Evolutionary conservation across 2,797 vertebrate species (phyloP).

Genomic region (Gorsachius magnificus): DNA sequence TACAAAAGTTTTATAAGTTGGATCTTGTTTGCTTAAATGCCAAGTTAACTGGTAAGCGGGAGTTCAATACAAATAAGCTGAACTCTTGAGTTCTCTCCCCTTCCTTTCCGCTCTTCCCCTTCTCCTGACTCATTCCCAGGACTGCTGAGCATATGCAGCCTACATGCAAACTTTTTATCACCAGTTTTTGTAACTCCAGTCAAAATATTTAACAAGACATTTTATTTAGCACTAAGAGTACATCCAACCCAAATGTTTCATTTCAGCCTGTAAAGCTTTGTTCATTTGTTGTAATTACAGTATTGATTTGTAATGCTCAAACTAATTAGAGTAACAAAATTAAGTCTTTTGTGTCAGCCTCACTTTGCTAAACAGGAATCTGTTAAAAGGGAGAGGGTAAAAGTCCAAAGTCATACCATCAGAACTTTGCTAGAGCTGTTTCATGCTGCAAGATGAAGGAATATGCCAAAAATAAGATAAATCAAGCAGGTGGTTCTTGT

Average conservation of each 20-base stretch:
- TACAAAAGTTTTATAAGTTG: neutral
- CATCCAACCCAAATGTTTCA: neutral
- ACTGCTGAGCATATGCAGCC: neutral
- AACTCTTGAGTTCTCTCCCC: neutral
- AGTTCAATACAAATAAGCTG: neutral
- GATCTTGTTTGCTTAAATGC: neutral
- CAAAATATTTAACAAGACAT: slow-evolving; percentile 11
- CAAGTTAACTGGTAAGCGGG: neutral
- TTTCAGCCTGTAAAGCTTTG: neutral
- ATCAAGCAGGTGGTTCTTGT: neutral
- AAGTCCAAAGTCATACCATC: neutral
- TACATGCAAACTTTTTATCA: neutral
- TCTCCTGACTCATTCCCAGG: neutral
- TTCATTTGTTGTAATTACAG: neutral
- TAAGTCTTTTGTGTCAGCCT: neutral
- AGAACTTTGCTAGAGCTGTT: neutral
- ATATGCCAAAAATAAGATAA: neutral
- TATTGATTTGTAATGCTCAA: neutral
- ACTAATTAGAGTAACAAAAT: neutral
- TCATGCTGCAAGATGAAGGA: neutral
- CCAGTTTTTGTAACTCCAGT: neutral
- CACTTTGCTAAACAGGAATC: neutral
- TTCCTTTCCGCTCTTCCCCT: neutral
- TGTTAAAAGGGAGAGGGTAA: neutral
- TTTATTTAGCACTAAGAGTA: neutral